A percentile compares a stretch with the other conserved stretches of the same genome.
Evolutionary conservation across 53 echinoderm and acorn worm species (phyloP).

Genomic region (Holothuria scabra): DNA sequence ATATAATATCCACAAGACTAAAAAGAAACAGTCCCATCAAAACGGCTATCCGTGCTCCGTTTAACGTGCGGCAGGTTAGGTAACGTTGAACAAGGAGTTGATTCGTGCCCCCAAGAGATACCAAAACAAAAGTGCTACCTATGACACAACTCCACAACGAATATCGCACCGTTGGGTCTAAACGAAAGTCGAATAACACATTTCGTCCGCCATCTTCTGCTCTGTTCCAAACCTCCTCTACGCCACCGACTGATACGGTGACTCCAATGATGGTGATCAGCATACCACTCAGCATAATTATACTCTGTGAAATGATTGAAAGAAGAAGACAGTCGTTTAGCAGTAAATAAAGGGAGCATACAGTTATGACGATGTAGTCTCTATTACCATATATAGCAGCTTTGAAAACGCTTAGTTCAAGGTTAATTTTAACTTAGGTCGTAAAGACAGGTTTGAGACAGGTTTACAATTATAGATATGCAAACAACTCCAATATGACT

Average conservation of each 20-base stretch:
- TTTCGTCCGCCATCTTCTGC: slow-evolving; percentile 5
- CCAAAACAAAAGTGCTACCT: background rate
- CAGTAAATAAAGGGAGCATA: too few species aligned
- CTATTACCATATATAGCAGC: too few species aligned
- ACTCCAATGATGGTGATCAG: background rate
- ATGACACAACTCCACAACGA: slow-evolving; percentile 7
- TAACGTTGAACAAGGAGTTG: slow-evolving; percentile 12
- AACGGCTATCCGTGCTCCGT: background rate
- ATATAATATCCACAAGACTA: background rate
- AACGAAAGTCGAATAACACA: background rate
- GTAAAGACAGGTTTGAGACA: too few species aligned
- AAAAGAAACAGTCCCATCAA: background rate
- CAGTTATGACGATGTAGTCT: too few species aligned
- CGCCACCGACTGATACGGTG: slow-evolving; percentile 9
- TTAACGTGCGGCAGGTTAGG: background rate
- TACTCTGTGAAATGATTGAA: background rate
- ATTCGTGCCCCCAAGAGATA: background rate
- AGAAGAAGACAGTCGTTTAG: background rate
- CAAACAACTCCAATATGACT: too few species aligned
- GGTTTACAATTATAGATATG: too few species aligned
- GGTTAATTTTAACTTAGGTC: too few species aligned
- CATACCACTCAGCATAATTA: slow-evolving; percentile 24
- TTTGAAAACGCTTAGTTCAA: too few species aligned
- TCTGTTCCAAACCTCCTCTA: background rate
- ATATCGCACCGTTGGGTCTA: slow-evolving; percentile 21